These are phyloP conservation scores for Himalopsyche japonica DNA, from an alignment of 2,888 invertebrate genomes.

Conservation along the genomic window DNA sequence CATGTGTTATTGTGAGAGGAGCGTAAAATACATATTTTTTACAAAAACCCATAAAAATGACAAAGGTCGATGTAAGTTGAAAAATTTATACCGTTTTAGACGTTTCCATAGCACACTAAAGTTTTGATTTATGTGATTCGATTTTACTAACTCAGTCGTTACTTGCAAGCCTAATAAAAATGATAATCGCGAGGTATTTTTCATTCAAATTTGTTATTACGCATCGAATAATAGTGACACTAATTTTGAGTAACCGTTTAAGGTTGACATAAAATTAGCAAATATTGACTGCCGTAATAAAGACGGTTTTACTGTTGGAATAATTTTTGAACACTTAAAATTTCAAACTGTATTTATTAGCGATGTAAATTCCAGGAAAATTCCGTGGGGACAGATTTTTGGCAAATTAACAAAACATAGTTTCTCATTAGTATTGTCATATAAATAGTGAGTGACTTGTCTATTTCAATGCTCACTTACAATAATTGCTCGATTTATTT, in stretches of 20 bases:
- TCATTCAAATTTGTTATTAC: neutral
- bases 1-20: neutral
- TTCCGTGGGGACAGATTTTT: too few species aligned
- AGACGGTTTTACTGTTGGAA: neutral
- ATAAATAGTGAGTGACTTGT: too few species aligned
- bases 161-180: neutral
- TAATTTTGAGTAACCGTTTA: neutral
- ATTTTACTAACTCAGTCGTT: neutral
- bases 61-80: neutral
- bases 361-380: too few species aligned
- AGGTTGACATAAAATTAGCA: neutral
- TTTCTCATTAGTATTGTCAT: too few species aligned
- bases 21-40: neutral
- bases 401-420: too few species aligned
- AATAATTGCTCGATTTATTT: too few species aligned
- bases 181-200: neutral
- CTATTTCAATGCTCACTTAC: too few species aligned
- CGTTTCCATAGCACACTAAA: neutral
- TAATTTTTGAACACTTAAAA: neutral
- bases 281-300: neutral
- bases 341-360: too few species aligned
- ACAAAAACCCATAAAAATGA: neutral
- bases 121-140: neutral
- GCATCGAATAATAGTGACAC: neutral
- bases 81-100: neutral